Conservation (phyloP, 2,113 vertebrate species). For the Halichoerus grypus region DNA sequence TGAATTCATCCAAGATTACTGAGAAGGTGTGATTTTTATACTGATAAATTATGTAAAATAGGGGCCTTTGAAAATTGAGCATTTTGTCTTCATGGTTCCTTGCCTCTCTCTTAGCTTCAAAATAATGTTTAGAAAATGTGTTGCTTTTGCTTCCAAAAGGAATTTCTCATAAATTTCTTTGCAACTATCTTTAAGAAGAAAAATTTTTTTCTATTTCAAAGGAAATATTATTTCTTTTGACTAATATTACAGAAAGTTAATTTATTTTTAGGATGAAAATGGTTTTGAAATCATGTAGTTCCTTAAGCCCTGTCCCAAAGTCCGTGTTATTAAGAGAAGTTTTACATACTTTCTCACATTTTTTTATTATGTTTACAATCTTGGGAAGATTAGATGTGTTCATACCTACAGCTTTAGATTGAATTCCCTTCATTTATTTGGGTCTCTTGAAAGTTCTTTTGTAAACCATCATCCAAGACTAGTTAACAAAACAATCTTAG, state of each 20-base stretch:
- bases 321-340: neutral
- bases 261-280: neutral
- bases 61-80: neutral
- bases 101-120: neutral
- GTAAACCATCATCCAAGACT: conserved; percentile 47
- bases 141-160: neutral
- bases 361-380: neutral
- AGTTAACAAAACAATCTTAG: conserved; percentile 63
- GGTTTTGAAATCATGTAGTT: neutral
- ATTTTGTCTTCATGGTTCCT: neutral
- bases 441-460: conserved; percentile 53
- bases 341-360: neutral
- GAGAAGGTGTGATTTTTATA: neutral
- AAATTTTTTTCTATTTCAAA: neutral
- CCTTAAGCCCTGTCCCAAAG: neutral
- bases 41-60: neutral
- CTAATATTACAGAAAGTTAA: neutral
- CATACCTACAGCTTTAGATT: neutral
- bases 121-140: neutral
- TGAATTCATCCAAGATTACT: neutral
- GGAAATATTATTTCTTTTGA: neutral
- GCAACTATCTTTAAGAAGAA: neutral
- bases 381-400: neutral
- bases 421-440: conserved; percentile 59
- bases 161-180: neutral